Evolutionary conservation across 2,888 invertebrate species (phyloP).

Genomic region (Catocala nupta): DNA sequence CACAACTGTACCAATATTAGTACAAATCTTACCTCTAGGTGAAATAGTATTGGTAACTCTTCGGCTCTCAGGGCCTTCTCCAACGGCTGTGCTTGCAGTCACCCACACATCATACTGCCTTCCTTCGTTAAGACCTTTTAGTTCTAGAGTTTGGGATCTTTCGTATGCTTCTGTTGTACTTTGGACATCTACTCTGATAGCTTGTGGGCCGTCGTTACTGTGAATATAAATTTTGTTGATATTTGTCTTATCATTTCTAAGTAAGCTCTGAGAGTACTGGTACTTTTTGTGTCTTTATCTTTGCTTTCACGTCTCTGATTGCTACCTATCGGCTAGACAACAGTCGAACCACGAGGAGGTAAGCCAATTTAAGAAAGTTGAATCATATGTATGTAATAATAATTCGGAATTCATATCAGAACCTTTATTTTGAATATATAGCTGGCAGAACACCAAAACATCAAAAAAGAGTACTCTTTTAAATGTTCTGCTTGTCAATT

Average conservation of each 20-base stretch:
- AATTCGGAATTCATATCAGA: no score
- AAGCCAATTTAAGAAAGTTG: no score
- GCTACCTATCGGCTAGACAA: no score
- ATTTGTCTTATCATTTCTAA: not conserved
- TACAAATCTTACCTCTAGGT: conserved; percentile 77
- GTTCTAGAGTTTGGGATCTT: conserved; percentile 80
- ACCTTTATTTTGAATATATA: no score
- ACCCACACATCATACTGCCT: conserved; percentile 90
- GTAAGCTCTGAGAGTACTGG: no score
- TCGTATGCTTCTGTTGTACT: conserved; percentile 70
- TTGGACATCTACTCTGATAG: conserved; percentile 72
- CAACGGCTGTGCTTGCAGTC: conserved; percentile 88
- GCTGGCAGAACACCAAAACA: no score
- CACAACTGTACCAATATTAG: not conserved
- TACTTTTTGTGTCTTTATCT: no score
- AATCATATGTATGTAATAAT: no score
- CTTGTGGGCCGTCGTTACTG: conserved; percentile 80
- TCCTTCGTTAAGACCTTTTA: conserved; percentile 84
- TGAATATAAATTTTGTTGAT: not conserved
- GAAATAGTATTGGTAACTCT: conserved; percentile 84
- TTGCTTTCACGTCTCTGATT: no score
- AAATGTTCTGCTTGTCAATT: no score
- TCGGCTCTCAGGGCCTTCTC: conserved; percentile 86
- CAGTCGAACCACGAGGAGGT: no score
- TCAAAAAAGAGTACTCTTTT: no score